These are phyloP conservation scores for Meta bourneti DNA, from an alignment of 2,888 invertebrate genomes.

Conservation along the genomic window DNA sequence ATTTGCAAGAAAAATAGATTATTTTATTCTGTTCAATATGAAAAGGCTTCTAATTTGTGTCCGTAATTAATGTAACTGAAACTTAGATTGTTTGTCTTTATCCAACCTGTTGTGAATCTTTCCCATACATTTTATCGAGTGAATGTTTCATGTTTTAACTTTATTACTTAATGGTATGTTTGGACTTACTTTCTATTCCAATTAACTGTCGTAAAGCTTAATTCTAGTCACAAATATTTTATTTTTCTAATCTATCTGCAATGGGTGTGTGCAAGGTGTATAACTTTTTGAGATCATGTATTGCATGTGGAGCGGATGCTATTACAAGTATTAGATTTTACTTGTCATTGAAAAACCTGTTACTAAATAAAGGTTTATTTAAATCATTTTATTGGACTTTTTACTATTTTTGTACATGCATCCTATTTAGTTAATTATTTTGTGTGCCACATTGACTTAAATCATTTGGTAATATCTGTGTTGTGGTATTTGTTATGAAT, in stretches of 20 bases:
- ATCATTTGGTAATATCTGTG: too few relatives aligned
- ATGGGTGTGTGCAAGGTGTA: conserved; percentile 4
- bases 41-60: too few relatives aligned
- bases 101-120: neutral
- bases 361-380: conserved; percentile 65
- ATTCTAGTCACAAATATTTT: conserved; percentile 38
- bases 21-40: too few relatives aligned
- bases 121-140: neutral
- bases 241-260: conserved; percentile 40
- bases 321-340: conserved; percentile 26
- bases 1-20: too few relatives aligned
- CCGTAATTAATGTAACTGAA: too few relatives aligned
- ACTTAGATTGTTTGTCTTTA: too few relatives aligned
- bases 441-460: neutral
- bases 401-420: neutral
- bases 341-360: conserved; percentile 41
- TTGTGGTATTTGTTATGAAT: too few relatives aligned
- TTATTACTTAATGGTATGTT: conserved; percentile 26
- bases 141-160: conserved; percentile 1
- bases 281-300: conserved; percentile 16
- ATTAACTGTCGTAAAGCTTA: neutral
- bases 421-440: neutral
- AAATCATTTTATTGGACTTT: conserved; percentile 21
- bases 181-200: neutral
- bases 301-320: conserved; percentile 19